phyloP scores from a whole-genome alignment of 2,113 vertebrate genomes.

The Grus americana region DNA sequence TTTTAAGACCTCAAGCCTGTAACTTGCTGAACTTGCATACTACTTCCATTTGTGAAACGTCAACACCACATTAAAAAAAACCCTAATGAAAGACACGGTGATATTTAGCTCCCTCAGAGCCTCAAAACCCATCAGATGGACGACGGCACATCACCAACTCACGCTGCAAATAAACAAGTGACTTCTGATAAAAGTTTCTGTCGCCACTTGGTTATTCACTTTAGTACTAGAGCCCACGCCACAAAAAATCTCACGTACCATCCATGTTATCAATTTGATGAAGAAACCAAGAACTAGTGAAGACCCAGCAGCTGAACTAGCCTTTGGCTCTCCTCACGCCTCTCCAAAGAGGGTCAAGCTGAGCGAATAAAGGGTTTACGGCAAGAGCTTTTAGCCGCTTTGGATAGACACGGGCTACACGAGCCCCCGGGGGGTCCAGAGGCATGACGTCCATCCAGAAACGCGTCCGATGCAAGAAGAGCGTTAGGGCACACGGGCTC shows the following conservation, averaged over 20 bases:
- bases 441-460: accelerated
- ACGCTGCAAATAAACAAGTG: accelerated
- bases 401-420: accelerated
- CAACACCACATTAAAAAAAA: neutral
- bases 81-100: accelerated
- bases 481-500: accelerated
- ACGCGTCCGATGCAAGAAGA: accelerated
- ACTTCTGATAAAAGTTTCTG: neutral
- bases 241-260: neutral
- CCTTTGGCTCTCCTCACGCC: accelerated
- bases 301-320: accelerated
- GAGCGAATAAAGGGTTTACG: accelerated
- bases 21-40: accelerated
- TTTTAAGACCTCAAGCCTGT: neutral
- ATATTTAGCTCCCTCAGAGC: neutral
- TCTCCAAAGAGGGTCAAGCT: neutral
- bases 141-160: no score
- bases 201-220: no score
- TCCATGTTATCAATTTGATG: accelerated
- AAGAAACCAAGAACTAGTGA: neutral
- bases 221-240: accelerated
- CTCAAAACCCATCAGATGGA: neutral
- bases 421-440: neutral
- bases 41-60: accelerated
- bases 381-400: neutral